These are phyloP conservation scores for Sycophila sp. DNA, from an alignment of 1,140 invertebrate genomes.

Conservation along the genomic window DNA sequence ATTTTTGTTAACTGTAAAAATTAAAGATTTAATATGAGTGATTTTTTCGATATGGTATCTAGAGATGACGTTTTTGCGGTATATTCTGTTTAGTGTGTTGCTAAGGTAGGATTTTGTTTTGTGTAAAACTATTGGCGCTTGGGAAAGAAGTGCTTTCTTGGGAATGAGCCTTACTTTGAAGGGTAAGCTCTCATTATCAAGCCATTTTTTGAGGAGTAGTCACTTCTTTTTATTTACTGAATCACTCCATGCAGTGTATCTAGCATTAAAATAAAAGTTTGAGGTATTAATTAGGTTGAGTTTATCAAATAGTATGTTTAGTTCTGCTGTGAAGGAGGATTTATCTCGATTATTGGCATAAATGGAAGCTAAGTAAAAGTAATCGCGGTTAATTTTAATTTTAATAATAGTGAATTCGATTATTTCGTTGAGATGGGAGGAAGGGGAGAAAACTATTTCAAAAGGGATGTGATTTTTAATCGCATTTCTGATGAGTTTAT, in stretches of 20 bases:
- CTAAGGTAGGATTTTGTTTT: constrained; percentile 19
- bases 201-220: constrained; percentile 20
- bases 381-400: no score
- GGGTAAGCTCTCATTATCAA: background rate
- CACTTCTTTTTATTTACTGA: background rate
- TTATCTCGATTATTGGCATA: background rate
- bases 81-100: background rate
- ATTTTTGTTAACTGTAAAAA: no score
- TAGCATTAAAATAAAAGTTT: background rate
- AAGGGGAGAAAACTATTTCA: no score
- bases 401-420: no score
- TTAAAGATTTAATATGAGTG: constrained; percentile 7
- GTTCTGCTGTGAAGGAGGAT: background rate
- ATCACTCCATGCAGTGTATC: background rate
- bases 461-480: no score
- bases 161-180: constrained; percentile 13
- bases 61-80: background rate
- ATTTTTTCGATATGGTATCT: background rate
- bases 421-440: no score
- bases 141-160: constrained; percentile 33
- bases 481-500: no score
- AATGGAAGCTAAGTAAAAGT: no score
- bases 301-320: background rate
- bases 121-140: constrained; percentile 9
- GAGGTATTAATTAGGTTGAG: background rate